A percentile compares a stretch with the other conserved stretches of the same genome.
Conservation (phyloP, 37 sponge, comb jelly and placozoan genomes). For the Agelas oroides region DNA sequence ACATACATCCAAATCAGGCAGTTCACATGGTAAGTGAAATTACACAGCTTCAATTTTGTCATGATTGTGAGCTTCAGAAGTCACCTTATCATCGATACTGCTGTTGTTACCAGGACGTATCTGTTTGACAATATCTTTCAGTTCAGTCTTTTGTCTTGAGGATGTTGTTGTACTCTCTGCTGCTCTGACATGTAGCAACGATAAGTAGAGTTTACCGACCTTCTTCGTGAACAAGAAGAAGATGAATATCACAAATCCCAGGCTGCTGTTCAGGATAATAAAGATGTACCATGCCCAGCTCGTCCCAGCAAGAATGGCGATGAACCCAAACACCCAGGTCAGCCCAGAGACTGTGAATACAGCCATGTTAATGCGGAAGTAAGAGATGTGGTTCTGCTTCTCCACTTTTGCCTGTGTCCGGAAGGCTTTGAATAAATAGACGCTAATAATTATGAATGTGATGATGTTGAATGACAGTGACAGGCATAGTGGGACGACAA, state of each 20-base stretch:
- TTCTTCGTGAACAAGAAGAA: constrained; percentile 47
- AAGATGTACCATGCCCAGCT: constrained; percentile 70
- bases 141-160: too few relatives aligned
- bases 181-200: too few relatives aligned
- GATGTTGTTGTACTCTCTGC: too few relatives aligned
- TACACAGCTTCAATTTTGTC: too few relatives aligned
- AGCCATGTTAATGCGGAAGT: constrained; percentile 35
- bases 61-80: too few relatives aligned
- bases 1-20: too few relatives aligned
- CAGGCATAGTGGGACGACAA: constrained; percentile 28
- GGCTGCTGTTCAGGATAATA: constrained; percentile 66
- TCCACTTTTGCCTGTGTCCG: not conserved
- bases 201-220: constrained; percentile 4
- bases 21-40: too few relatives aligned
- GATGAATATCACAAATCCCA: constrained; percentile 27
- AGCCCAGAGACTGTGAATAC: constrained; percentile 45
- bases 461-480: constrained; percentile 27
- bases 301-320: constrained; percentile 39
- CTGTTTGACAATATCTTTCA: too few relatives aligned
- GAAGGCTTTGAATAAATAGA: not conserved
- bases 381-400: not conserved
- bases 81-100: too few relatives aligned
- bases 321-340: constrained; percentile 70
- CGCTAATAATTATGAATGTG: not conserved
- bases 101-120: too few relatives aligned